Evolutionary conservation across 2,797 vertebrate species (phyloP).

Genomic region (Cercopithecus petaurista): DNA sequence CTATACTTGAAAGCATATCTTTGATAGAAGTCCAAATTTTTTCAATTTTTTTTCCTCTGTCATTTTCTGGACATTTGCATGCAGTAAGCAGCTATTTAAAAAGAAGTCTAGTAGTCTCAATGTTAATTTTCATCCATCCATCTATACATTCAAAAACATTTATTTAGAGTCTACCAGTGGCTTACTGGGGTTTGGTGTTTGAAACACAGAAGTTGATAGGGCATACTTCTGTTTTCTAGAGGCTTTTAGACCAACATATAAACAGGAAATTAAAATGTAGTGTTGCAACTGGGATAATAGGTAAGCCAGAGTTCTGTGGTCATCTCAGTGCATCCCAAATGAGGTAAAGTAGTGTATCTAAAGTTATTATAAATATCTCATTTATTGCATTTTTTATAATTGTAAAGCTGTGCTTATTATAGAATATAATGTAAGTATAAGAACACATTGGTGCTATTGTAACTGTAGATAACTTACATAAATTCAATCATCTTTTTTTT

Average conservation of each 20-base stretch:
- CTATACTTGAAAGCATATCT: neutral
- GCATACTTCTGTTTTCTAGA: fast-evolving
- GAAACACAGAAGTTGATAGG: neutral
- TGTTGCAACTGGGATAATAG: neutral
- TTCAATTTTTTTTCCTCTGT: neutral
- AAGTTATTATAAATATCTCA: neutral
- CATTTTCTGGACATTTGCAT: neutral
- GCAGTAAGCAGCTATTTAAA: neutral
- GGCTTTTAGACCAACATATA: neutral
- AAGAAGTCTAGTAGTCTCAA: neutral
- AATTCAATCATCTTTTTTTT: neutral
- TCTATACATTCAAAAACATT: slow-evolving; percentile 1
- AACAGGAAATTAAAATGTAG: neutral
- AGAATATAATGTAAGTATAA: neutral
- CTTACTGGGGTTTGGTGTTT: neutral
- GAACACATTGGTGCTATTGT: neutral
- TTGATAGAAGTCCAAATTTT: neutral
- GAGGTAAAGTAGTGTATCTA: neutral
- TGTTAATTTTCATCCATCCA: neutral
- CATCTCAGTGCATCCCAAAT: neutral
- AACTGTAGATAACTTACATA: neutral
- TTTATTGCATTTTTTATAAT: neutral
- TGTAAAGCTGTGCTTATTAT: neutral
- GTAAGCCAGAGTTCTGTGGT: neutral
- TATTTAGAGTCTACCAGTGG: neutral